These are phyloP conservation scores for Saturnia japonica DNA, from an alignment of 2,888 invertebrate genomes.

Conservation along the genomic window DNA sequence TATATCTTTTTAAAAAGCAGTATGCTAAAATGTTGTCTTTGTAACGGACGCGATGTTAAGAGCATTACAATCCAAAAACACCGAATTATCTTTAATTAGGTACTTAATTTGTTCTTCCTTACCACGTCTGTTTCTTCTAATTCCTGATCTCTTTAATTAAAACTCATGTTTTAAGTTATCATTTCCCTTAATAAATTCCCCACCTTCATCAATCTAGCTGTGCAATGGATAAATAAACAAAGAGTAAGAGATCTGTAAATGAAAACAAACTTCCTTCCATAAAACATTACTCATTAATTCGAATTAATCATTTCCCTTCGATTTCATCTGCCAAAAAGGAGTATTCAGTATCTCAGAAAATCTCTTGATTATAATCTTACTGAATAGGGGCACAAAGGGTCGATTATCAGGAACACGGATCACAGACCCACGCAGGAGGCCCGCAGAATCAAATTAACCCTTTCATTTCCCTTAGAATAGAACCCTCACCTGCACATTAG, in stretches of 20 bases:
- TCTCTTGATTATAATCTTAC: slow-evolving; percentile 11
- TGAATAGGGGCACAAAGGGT: slow-evolving; percentile 12
- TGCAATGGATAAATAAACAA: neutral
- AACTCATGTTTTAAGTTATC: no score
- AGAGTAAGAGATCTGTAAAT: neutral
- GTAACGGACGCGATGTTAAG: no score
- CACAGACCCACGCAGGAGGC: slow-evolving; percentile 9
- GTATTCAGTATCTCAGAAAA: slow-evolving; percentile 2
- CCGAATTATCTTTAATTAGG: no score
- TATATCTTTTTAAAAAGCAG: no score
- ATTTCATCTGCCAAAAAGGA: slow-evolving; percentile 1
- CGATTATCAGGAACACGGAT: slow-evolving; percentile 14
- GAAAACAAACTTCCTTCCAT: slow-evolving; percentile 5
- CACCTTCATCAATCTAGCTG: neutral
- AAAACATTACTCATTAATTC: neutral
- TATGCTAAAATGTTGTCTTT: no score
- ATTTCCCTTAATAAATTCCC: neutral
- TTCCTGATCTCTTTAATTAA: no score
- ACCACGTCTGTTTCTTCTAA: no score
- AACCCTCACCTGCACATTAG: slow-evolving; percentile 7
- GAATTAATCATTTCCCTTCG: slow-evolving; percentile 8
- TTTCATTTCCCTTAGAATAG: slow-evolving; percentile 11
- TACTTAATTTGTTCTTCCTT: no score
- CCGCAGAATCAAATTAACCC: slow-evolving; percentile 9
- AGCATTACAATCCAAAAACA: no score